phyloP scores from a whole-genome alignment of 2,888 invertebrate genomes.

The Cylindroiulus punctatus region DNA sequence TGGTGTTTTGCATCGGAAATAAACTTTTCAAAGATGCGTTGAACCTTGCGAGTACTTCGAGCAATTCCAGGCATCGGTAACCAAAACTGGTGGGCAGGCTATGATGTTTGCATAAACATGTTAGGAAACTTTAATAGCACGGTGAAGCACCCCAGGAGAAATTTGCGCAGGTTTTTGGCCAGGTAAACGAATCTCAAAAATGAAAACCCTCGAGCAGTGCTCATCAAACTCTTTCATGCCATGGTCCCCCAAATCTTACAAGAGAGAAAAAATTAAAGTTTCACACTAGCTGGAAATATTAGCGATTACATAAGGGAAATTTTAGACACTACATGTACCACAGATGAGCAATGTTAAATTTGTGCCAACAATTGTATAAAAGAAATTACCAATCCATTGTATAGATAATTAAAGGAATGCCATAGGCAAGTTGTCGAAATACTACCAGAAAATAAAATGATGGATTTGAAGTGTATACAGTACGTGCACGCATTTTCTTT shows the following conservation, averaged over 20 bases:
- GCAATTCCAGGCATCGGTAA: not conserved
- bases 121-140: not conserved
- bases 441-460: too few species aligned
- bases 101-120: not conserved
- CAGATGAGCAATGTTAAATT: too few species aligned
- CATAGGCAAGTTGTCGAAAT: too few species aligned
- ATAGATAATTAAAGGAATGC: too few species aligned
- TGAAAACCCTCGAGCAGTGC: not conserved
- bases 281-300: too few species aligned
- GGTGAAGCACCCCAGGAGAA: not conserved
- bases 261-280: too few species aligned
- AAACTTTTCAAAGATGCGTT: constrained; percentile 6
- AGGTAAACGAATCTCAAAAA: not conserved
- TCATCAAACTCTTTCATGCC: not conserved
- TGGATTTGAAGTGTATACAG: too few species aligned
- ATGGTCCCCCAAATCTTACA: not conserved
- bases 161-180: not conserved
- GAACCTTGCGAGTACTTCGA: not conserved
- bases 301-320: too few species aligned
- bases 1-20: not conserved
- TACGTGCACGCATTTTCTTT: too few species aligned
- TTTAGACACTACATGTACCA: too few species aligned
- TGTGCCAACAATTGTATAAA: too few species aligned
- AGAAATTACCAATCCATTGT: too few species aligned
- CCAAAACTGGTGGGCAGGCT: not conserved